Evolutionary conservation across 2,113 vertebrate genomes (phyloP).

Genomic region (Colaptes auratus): DNA sequence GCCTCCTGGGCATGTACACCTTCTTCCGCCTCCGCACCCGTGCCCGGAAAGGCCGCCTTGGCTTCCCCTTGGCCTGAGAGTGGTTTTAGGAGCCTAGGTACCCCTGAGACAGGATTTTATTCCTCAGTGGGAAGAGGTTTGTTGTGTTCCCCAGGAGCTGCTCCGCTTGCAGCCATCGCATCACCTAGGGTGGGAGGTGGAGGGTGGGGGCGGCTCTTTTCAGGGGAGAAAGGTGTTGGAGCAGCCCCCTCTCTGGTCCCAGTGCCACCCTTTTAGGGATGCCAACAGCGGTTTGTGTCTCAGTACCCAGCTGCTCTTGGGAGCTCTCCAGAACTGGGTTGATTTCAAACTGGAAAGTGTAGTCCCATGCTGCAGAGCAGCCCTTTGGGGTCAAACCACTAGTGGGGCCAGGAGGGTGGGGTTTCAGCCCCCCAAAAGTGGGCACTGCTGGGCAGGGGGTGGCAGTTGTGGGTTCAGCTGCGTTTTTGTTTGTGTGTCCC

Average conservation of each 20-base stretch:
- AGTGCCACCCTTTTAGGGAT: background rate
- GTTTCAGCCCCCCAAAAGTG: fast-evolving
- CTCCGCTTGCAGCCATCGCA: fast-evolving
- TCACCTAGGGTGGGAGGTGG: fast-evolving
- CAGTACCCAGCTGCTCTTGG: fast-evolving
- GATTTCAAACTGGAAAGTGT: background rate
- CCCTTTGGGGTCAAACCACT: background rate
- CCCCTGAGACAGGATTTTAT: background rate
- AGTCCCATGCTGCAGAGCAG: background rate
- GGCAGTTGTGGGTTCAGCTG: background rate
- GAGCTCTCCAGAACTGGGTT: fast-evolving
- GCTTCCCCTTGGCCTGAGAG: slow-evolving; percentile 64
- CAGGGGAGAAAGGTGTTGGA: background rate
- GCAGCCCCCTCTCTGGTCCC: fast-evolving
- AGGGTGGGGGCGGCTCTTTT: background rate
- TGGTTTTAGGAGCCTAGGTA: fast-evolving
- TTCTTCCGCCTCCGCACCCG: slow-evolving; percentile 83
- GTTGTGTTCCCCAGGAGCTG: background rate
- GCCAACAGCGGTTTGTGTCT: fast-evolving
- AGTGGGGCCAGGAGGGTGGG: background rate
- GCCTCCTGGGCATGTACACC: slow-evolving; percentile 86
- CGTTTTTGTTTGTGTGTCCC: background rate
- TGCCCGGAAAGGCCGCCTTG: slow-evolving; percentile 61
- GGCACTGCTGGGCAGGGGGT: background rate
- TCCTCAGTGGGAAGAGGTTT: background rate